These are phyloP conservation scores for Macrotrachela quadricornifera DNA, from an alignment of 1,140 invertebrate species.

Conservation along the genomic window DNA sequence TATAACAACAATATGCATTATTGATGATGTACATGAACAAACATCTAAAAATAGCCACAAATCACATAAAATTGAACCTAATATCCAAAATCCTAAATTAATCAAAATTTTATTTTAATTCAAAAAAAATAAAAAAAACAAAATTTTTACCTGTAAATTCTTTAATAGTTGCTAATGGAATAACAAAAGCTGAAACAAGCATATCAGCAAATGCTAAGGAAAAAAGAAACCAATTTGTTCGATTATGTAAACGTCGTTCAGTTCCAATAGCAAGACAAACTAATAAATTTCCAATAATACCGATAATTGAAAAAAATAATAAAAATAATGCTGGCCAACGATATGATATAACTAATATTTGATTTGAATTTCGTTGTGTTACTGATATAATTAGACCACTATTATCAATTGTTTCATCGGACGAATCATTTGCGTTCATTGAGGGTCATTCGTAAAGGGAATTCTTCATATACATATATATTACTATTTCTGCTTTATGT, in stretches of 20 bases:
- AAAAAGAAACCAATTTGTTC: conserved; percentile 27
- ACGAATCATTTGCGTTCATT: too few relatives aligned
- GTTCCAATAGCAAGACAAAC: conserved; percentile 24
- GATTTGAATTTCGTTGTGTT: too few relatives aligned
- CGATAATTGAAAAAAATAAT: conserved; percentile 1
- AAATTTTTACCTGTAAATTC: conserved; percentile 48
- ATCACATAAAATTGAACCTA: neutral
- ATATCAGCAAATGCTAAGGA: conserved; percentile 25
- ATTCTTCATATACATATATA: too few relatives aligned
- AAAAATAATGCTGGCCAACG: conserved; percentile 4
- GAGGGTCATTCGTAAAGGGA: too few relatives aligned
- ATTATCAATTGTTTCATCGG: too few relatives aligned
- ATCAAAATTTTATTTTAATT: neutral
- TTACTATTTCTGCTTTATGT: too few relatives aligned
- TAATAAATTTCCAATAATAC: conserved; percentile 17
- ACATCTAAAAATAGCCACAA: conserved; percentile 6
- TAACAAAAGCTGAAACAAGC: conserved; percentile 51
- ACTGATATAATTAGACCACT: too few relatives aligned
- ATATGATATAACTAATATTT: neutral
- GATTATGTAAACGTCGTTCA: conserved; percentile 22
- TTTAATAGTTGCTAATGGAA: conserved; percentile 63
- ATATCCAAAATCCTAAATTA: neutral
- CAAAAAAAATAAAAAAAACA: neutral
- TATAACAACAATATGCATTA: conserved; percentile 3
- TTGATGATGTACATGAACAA: conserved; percentile 6